phyloP scores from a whole-genome alignment of 2,113 vertebrate genomes.

The Arizona elegans region DNA sequence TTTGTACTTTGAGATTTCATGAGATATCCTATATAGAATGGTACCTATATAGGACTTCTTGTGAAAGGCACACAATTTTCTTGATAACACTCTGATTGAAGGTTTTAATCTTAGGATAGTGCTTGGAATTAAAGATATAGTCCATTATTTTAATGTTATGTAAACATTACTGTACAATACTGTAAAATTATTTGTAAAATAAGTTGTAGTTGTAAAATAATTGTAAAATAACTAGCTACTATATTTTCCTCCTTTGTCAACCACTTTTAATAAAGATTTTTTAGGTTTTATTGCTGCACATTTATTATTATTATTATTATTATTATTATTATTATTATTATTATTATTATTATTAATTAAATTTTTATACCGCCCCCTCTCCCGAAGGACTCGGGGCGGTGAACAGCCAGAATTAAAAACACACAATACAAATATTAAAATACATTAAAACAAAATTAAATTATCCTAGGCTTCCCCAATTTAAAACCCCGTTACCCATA shows the following conservation, averaged over 20 bases:
- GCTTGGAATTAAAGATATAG: neutral
- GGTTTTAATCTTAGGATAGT: neutral
- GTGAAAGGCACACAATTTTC: neutral
- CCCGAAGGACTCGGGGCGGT: no score
- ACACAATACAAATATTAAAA: no score
- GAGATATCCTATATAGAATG: neutral
- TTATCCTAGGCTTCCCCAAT: no score
- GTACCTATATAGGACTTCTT: neutral
- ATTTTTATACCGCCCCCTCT: no score
- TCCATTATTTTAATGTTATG: neutral
- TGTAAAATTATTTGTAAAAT: neutral
- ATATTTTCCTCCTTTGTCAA: neutral
- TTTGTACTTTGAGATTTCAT: neutral
- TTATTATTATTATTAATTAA: no score
- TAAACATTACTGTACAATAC: no score
- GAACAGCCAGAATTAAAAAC: no score
- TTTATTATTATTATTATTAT: no score
- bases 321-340: no score
- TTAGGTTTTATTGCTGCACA: neutral
- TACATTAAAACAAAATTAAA: no score
- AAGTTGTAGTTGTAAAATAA: neutral
- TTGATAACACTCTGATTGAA: neutral
- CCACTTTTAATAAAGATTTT: neutral
- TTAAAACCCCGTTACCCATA: no score
- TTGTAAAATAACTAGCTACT: neutral